A percentile compares a stretch with the other conserved stretches of the same genome.
phyloP scores from a whole-genome alignment of 2,113 vertebrate genomes.

The Megatriorchis doriae region DNA sequence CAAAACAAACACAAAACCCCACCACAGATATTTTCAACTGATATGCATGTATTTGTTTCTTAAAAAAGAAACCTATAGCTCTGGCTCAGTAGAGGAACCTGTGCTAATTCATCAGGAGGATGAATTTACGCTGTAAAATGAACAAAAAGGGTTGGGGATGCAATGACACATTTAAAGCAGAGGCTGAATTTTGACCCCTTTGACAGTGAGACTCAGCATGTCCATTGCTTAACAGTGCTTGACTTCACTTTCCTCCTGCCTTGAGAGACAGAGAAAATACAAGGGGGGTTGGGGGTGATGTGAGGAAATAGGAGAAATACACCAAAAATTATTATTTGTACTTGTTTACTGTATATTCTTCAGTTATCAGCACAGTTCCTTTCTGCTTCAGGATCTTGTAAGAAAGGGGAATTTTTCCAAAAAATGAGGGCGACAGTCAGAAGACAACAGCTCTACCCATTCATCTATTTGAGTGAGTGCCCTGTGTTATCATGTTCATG shows the following conservation, averaged over 20 bases:
- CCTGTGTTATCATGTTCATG: background rate
- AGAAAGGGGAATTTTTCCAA: background rate
- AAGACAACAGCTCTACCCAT: background rate
- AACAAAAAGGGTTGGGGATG: fast-evolving
- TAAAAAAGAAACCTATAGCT: background rate
- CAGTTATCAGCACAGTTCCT: background rate
- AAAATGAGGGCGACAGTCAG: background rate
- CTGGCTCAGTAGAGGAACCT: background rate
- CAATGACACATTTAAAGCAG: background rate
- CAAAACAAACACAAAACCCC: background rate
- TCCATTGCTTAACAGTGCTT: background rate
- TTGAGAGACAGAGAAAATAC: background rate
- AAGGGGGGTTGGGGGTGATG: fast-evolving
- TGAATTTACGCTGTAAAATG: background rate
- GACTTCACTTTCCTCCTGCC: background rate
- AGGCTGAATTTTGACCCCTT: background rate
- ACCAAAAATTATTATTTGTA: background rate
- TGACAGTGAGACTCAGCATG: background rate
- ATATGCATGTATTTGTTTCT: background rate
- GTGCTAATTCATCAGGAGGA: background rate
- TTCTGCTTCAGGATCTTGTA: background rate
- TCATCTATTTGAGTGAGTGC: background rate
- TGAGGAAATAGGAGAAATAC: no score
- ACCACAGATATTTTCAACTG: background rate
- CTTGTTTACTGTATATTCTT: background rate